phyloP scores from a whole-genome alignment of 2,888 invertebrate genomes.

The Mesoligia furuncula region DNA sequence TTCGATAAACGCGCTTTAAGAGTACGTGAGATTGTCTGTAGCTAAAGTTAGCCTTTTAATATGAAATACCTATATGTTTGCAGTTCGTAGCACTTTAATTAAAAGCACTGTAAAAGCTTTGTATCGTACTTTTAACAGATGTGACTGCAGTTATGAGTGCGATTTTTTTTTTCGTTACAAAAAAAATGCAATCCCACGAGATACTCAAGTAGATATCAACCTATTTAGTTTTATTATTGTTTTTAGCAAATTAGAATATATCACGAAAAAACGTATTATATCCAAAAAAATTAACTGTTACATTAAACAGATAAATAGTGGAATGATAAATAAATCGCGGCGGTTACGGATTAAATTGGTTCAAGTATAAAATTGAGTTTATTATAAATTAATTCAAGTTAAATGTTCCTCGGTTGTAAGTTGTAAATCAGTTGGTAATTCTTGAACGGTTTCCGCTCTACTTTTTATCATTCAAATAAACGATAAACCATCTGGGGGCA shows the following conservation, averaged over 20 bases:
- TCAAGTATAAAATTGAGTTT: constrained; percentile 15
- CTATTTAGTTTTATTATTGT: not conserved
- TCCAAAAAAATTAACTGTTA: not conserved
- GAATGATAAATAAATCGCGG: not conserved
- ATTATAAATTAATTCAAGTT: not conserved
- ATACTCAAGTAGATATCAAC: not conserved
- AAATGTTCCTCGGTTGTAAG: not conserved
- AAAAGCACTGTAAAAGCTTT: not conserved
- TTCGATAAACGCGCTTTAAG: not conserved
- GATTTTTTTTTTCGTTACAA: not conserved
- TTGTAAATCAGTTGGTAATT: not conserved
- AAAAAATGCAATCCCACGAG: not conserved
- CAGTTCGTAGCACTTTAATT: not conserved
- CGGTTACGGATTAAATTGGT: constrained; percentile 4
- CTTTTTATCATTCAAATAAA: not conserved
- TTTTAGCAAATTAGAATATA: not conserved
- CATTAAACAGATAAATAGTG: not conserved
- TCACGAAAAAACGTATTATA: too few relatives aligned
- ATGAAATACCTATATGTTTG: not conserved
- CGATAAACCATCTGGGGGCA: too few relatives aligned
- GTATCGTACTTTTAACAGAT: not conserved
- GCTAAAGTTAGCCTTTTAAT: not conserved
- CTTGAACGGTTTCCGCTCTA: not conserved
- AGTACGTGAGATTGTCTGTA: too few relatives aligned
- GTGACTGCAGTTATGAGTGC: not conserved